Evolutionary conservation across 2,797 vertebrate genomes (phyloP), one percentile per base, ranked within the genome.

Genomic region (Melanotaenia parkinsoni): DNA sequence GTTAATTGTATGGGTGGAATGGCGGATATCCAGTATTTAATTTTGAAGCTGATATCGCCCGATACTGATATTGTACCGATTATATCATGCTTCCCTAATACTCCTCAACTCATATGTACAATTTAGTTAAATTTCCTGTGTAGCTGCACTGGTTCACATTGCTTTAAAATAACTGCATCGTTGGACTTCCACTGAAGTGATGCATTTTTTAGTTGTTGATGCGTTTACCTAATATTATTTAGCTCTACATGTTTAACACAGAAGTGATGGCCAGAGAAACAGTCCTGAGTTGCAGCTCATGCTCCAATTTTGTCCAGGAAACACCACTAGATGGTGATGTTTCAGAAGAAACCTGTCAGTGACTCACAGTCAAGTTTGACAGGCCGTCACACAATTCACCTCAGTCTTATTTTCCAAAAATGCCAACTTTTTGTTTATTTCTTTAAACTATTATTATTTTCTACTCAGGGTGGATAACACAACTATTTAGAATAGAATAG

Each of bases 271-370:
- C 45, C n/a, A 47, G 18, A 18, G 20, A 47, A 47, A n/a, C 18
- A 47, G 18, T 47, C 43, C 43, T 45, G 38, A 40, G 38, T 40
- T 40, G 14, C 16, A 43, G 14, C 40, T 43, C 40, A 43, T 18
- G 40, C 40, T 43, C 40, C 4, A 14, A 43, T 43, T 43, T 1
- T 61, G 13, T 43, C 61, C 4, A 0, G 1, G 24, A 16, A 9
- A 24, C 7, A 51, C 85, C 86, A 90, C 85, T 82, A 87, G 86
- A 82, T 82, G 82, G 88, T 53, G 77, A 22, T 83, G 62, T 81
- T 81, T 80, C 40, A 71, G 35, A 59, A 72, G 32, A 71, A 73
- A 74, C 30, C 20, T 22, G 6, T 61, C 11, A 11, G 22, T 22
- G 53, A 20, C 61, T 32, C 0, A 24, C 58, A 58, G 0, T 73